phyloP scores from a whole-genome alignment of 1,140 invertebrate species.

The Samia ricini region DNA sequence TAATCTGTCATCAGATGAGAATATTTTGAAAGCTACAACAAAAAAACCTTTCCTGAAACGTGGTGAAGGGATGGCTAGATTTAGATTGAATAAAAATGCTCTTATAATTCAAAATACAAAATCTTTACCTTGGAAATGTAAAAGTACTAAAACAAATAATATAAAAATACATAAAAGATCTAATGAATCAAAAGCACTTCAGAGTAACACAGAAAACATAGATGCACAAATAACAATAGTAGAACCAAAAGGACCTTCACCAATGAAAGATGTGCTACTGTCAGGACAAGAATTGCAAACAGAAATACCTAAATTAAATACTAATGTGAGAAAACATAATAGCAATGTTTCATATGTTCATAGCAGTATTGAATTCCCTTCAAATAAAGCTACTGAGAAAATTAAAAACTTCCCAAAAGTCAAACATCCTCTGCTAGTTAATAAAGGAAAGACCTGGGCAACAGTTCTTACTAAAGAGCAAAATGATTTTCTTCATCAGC shows the following conservation, averaged over 20 bases:
- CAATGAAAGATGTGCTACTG: background rate
- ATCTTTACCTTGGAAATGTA: conserved; percentile 60
- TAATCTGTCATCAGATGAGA: conserved; percentile 18
- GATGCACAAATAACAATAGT: conserved; percentile 23
- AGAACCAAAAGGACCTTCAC: conserved; percentile 15
- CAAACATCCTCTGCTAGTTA: conserved; percentile 36
- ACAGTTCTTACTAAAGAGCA: conserved; percentile 67
- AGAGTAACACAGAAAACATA: conserved; percentile 17
- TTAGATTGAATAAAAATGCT: conserved; percentile 57
- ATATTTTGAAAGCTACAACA: conserved; percentile 10
- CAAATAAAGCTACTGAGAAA: background rate
- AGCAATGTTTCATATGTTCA: background rate
- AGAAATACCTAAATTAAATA: background rate
- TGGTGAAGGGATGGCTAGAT: conserved; percentile 61
- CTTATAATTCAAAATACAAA: conserved; percentile 63
- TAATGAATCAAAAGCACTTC: conserved; percentile 3
- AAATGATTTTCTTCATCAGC: conserved; percentile 58
- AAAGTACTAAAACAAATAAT: conserved; percentile 22
- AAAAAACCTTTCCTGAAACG: conserved; percentile 56
- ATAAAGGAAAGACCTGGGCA: conserved; percentile 60
- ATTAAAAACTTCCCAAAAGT: conserved; percentile 19
- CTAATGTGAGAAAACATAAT: background rate
- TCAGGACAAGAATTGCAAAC: background rate
- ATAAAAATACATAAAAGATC: conserved; percentile 14
- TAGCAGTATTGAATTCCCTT: background rate